Percentiles rank a stretch among this genome's conserved stretches.
phyloP scores from a whole-genome alignment of 2,113 vertebrate genomes.

The Lucifuga dentata region DNA sequence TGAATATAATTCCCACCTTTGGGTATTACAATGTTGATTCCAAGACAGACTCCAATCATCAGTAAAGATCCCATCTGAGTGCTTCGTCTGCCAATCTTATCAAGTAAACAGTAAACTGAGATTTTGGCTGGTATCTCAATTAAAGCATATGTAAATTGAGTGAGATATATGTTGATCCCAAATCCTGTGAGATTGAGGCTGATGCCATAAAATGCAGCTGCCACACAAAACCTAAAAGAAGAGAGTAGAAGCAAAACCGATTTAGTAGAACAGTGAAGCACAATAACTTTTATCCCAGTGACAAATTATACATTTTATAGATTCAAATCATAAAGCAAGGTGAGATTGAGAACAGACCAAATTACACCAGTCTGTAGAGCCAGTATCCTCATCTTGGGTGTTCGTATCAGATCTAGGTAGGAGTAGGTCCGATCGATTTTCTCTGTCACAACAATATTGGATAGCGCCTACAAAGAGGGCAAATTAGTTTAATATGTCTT shows the following conservation, averaged over 20 bases:
- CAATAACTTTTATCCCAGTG: too few species aligned
- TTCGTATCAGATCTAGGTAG: slow-evolving; percentile 81
- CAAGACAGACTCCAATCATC: slow-evolving; percentile 70
- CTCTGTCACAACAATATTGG: slow-evolving; percentile 51
- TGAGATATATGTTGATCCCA: slow-evolving; percentile 80
- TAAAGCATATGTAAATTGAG: slow-evolving; percentile 75
- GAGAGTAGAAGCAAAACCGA: too few species aligned
- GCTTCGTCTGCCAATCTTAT: slow-evolving; percentile 72
- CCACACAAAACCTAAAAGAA: slow-evolving; percentile 75
- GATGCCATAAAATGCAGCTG: slow-evolving; percentile 78
- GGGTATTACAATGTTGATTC: slow-evolving; percentile 79
- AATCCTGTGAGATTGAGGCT: slow-evolving; percentile 81
- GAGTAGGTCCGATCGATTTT: slow-evolving; percentile 66
- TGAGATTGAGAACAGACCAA: slow-evolving; percentile 69
- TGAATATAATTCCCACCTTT: slow-evolving; percentile 67
- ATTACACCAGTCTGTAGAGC: slow-evolving; percentile 72
- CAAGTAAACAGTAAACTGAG: slow-evolving; percentile 67
- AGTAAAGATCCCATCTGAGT: slow-evolving; percentile 59
- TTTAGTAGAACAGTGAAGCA: too few species aligned
- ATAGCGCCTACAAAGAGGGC: slow-evolving; percentile 68
- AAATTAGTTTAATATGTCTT: neutral
- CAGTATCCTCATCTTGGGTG: slow-evolving; percentile 81
- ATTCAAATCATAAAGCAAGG: neutral
- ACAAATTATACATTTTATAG: neutral
- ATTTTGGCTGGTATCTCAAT: slow-evolving; percentile 81